Base-by-base conservation (phyloP, 2,113 vertebrate species). In the Perca schrenkii region DNA sequence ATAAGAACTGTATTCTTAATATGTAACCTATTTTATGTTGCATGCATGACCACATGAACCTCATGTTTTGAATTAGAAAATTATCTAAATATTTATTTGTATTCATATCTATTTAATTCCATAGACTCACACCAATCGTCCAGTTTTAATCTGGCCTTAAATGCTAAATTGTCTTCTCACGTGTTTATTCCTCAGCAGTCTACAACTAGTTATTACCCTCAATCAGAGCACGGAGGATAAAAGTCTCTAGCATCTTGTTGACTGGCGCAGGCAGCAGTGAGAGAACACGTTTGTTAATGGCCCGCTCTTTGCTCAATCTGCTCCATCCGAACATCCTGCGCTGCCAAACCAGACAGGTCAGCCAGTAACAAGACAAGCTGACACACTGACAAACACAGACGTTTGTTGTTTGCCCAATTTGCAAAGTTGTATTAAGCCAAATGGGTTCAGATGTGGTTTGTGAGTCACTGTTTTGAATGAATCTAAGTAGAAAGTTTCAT, bases 231-330 rank as follows among this genome's bases (percentile, higher is more conserved):
- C 1, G 14, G 52, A 22, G n/a, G 77, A 71, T 64, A 46, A 76
- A 85, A 1, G 49, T 56, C 15, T 54, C 21, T 1, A 60, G 69
- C 75, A 63, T 82, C 85, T 79, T 76, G 79, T 71, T 80, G 79
- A 80, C 75, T 71, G 70, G 65, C 72, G 57, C 56, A 53, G 58
- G 52, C 63, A 58, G 72, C 61, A 58, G 67, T 77, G 69, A 69
- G 56, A 64, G 61, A 67, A 60, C 71, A 75, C 28, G 82, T 85
- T 80, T 66, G 80, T 86, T 86, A 81, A 36, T 19, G 66, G 22
- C 52, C 52, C 0, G 1, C n/a, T 66, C 57, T 82, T 31, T 65
- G n/a, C 19, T 80, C 36, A 4, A 65, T 74, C 25, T 46, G 50
- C 43, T 80, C 43, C 1, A 0, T 71, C 70, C 82, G 83, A 89